phyloP scores from a whole-genome alignment of 2,888 invertebrate species.

The Cyaniris semiargus region DNA sequence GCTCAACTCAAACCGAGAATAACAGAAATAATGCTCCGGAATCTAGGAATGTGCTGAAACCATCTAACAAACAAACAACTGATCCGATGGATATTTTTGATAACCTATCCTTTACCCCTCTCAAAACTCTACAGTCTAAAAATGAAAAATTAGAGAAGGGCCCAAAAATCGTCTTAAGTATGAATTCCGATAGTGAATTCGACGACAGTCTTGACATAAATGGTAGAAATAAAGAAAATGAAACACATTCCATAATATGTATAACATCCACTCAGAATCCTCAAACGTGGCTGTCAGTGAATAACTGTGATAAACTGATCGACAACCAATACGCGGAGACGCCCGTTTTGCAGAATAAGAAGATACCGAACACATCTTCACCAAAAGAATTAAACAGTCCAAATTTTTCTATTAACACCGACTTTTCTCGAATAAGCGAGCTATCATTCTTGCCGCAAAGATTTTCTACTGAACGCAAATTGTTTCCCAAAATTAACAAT shows the following conservation, averaged over 20 bases:
- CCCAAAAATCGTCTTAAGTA: conserved; percentile 63
- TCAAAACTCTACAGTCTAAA: conserved; percentile 55
- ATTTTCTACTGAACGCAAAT: conserved; percentile 72
- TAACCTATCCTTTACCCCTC: conserved; percentile 68
- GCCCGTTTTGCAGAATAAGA: conserved; percentile 55
- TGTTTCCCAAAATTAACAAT: conserved; percentile 57
- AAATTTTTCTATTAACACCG: conserved; percentile 74
- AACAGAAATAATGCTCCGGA: conserved; percentile 43
- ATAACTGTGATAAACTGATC: conserved; percentile 51
- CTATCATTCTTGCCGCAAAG: conserved; percentile 69
- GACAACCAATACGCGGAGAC: conserved; percentile 50
- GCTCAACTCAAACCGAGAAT: conserved; percentile 33
- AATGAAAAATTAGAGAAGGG: conserved; percentile 62
- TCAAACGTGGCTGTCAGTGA: conserved; percentile 58
- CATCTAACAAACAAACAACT: conserved; percentile 56
- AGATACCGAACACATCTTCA: conserved; percentile 73
- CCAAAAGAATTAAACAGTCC: conserved; percentile 72
- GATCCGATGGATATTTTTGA: conserved; percentile 63
- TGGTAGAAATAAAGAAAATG: conserved; percentile 62
- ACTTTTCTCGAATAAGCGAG: conserved; percentile 72
- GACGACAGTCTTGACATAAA: conserved; percentile 63
- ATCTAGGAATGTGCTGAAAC: conserved; percentile 56
- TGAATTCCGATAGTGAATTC: conserved; percentile 66
- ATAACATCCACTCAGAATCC: conserved; percentile 58
- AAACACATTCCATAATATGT: conserved; percentile 62